These are phyloP conservation scores for Lasioglossum pauxillum DNA, from an alignment of 2,888 invertebrate species.

Conservation along the genomic window DNA sequence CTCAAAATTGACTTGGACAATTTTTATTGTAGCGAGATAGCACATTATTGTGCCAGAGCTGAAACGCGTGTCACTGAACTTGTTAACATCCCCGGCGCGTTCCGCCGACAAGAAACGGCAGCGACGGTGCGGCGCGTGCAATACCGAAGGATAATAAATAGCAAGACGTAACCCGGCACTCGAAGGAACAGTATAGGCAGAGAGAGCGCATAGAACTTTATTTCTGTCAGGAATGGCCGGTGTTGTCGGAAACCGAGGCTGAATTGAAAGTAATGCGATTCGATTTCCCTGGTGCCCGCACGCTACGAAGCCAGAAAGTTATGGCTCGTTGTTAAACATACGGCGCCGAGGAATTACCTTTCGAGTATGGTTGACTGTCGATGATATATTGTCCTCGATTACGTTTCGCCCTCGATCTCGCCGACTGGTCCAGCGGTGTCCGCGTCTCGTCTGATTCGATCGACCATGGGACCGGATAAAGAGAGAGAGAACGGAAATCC, in stretches of 20 bases:
- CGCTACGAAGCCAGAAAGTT: constrained; percentile 17
- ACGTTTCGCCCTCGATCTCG: too few relatives aligned
- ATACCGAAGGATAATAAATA: not conserved
- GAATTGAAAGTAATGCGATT: constrained; percentile 32
- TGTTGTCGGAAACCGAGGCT: not conserved
- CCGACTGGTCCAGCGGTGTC: not conserved
- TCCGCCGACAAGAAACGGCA: not conserved
- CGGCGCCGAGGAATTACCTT: constrained; percentile 13
- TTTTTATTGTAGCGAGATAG: too few relatives aligned
- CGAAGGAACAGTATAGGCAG: not conserved
- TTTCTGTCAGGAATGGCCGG: constrained; percentile 14
- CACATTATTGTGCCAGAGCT: too few relatives aligned
- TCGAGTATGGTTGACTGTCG: not conserved
- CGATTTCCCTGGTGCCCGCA: constrained; percentile 25
- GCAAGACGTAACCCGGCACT: not conserved
- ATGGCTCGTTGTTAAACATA: constrained; percentile 17
- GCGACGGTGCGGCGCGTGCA: not conserved
- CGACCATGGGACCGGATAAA: not conserved
- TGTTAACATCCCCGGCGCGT: not conserved
- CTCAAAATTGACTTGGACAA: too few relatives aligned
- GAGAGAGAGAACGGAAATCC: not conserved
- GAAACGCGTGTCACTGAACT: not conserved
- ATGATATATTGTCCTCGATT: constrained; percentile 7
- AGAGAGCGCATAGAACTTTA: not conserved
- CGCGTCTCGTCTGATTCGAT: not conserved